Evolutionary conservation across 92 coral and sea anemone species (phyloP).

Genomic region (Pocillopora grandis): DNA sequence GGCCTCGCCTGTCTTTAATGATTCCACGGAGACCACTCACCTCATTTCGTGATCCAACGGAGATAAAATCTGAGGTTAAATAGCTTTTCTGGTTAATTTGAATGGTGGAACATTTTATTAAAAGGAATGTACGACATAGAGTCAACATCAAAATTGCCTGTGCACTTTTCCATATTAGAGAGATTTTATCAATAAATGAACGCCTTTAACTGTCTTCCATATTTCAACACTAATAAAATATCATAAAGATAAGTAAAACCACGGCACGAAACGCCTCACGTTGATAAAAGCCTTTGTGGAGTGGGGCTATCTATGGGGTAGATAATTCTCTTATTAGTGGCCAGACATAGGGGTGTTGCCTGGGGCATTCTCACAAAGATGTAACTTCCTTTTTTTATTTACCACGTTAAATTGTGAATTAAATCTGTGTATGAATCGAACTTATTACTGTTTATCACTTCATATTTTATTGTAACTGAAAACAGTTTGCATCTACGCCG

Average conservation of each 20-base stretch:
- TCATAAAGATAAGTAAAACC: slow-evolving; percentile 19
- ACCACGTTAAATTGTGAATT: neutral
- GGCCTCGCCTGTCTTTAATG: slow-evolving; percentile 2
- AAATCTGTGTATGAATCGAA: neutral
- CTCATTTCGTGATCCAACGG: neutral
- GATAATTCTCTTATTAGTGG: slow-evolving; percentile 25
- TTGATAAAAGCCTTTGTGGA: slow-evolving; percentile 1
- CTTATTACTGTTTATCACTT: neutral
- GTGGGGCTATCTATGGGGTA: neutral
- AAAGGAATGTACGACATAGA: neutral
- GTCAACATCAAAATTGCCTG: neutral
- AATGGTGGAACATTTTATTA: neutral
- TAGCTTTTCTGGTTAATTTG: neutral
- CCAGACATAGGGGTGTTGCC: slow-evolving; percentile 28
- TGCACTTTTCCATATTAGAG: neutral
- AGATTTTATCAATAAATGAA: slow-evolving; percentile 19
- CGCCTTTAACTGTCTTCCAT: neutral
- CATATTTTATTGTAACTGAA: neutral
- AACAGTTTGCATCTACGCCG: neutral
- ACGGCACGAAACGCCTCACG: neutral
- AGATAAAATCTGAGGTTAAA: neutral
- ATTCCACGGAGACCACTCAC: neutral
- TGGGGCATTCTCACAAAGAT: slow-evolving; percentile 1
- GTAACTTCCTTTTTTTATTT: neutral
- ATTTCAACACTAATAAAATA: slow-evolving; percentile 22